A percentile compares a stretch with the other conserved stretches of the same genome.
phyloP scores from a whole-genome alignment of 2,113 vertebrate species.

The Halichoerus grypus region DNA sequence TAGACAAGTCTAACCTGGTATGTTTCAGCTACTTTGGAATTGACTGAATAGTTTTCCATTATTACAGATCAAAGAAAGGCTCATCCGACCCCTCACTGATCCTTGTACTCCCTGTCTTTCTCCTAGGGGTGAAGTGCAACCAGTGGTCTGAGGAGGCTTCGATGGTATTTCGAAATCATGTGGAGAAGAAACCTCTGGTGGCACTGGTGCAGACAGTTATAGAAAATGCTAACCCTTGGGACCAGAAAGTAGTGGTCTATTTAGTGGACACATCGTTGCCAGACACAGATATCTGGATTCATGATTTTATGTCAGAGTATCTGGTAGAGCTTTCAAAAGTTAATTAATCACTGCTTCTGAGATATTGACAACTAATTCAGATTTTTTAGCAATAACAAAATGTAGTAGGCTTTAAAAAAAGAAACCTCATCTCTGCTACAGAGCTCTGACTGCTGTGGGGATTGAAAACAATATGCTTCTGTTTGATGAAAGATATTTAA shows the following conservation, averaged over 20 bases:
- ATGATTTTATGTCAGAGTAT: slow-evolving; percentile 93
- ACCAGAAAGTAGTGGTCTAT: slow-evolving; percentile 90
- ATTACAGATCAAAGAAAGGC: neutral
- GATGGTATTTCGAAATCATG: slow-evolving; percentile 95
- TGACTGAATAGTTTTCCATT: neutral
- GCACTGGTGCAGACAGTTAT: slow-evolving; percentile 91
- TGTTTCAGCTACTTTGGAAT: neutral
- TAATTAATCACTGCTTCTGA: slow-evolving; percentile 82
- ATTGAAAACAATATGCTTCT: slow-evolving; percentile 79
- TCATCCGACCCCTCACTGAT: neutral
- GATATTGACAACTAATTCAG: slow-evolving; percentile 77
- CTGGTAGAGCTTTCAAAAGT: slow-evolving; percentile 86
- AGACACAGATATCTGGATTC: slow-evolving; percentile 94
- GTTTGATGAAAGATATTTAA: slow-evolving; percentile 86
- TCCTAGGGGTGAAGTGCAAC: slow-evolving; percentile 89
- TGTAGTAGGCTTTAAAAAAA: slow-evolving; percentile 80
- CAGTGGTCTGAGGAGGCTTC: slow-evolving; percentile 96
- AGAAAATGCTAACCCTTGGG: slow-evolving; percentile 89
- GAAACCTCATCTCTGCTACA: slow-evolving; percentile 79
- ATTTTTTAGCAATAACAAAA: slow-evolving; percentile 86
- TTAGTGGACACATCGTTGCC: slow-evolving; percentile 94
- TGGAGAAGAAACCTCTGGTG: slow-evolving; percentile 94
- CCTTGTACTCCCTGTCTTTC: slow-evolving; percentile 64
- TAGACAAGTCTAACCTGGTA: neutral
- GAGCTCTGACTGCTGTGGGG: slow-evolving; percentile 81